Percentiles rank a stretch among this genome's conserved stretches.
Conservation (phyloP, 2,113 vertebrate genomes). For the Spheniscus mendiculus region DNA sequence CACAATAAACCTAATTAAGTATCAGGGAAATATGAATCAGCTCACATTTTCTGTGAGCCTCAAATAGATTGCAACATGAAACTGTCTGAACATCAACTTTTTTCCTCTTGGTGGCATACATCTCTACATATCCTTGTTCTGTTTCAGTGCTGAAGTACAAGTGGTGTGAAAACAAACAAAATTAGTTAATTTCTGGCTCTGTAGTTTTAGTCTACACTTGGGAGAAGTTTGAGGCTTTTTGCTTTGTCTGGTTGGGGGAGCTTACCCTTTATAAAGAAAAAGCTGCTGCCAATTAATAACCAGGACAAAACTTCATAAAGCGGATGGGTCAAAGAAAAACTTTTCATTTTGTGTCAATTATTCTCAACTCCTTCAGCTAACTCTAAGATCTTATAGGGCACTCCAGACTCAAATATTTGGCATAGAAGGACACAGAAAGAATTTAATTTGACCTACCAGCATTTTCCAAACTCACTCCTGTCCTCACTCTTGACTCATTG, state of each 20-base stretch:
- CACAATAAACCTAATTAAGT: background rate
- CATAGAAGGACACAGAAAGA: background rate
- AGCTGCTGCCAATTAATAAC: background rate
- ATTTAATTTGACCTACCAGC: background rate
- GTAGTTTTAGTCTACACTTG: background rate
- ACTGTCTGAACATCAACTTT: background rate
- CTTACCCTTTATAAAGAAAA: background rate
- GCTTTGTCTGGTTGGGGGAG: background rate
- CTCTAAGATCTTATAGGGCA: background rate
- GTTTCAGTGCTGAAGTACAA: background rate
- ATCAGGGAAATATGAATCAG: background rate
- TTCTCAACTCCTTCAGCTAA: background rate
- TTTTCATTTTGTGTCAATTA: background rate
- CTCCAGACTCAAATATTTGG: background rate
- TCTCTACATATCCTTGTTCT: background rate
- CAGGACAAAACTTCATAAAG: background rate
- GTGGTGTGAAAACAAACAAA: background rate
- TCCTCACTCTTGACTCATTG: background rate
- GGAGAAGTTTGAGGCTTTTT: background rate
- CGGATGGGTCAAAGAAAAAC: background rate
- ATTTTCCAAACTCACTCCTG: background rate
- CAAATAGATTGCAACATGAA: background rate
- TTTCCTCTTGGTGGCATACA: rapidly evolving
- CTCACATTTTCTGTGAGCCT: background rate
- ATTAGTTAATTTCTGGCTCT: background rate